Conservation (phyloP, 2,888 invertebrate species). For the Sphaerophoria taeniata region DNA sequence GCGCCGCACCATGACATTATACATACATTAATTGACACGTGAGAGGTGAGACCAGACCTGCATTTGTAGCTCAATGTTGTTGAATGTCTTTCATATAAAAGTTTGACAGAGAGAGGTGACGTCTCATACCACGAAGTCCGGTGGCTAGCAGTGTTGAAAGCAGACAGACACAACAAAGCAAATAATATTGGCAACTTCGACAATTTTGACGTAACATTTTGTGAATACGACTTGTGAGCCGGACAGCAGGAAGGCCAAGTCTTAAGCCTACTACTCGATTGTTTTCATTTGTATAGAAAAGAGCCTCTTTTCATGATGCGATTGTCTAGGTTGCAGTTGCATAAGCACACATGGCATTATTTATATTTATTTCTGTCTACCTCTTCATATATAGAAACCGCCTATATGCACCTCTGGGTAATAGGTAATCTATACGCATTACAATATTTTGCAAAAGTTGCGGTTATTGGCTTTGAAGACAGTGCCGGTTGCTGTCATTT, state of each 20-base stretch:
- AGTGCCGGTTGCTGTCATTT: neutral
- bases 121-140: no score
- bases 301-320: constrained; percentile 15
- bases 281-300: no score
- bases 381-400: neutral
- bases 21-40: constrained; percentile 54
- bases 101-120: no score
- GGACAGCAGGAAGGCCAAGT: no score
- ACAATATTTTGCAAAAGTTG: neutral
- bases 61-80: neutral
- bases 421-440: constrained; percentile 27
- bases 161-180: constrained; percentile 34
- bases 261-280: no score
- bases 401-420: constrained; percentile 14
- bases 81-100: neutral
- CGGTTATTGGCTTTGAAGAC: neutral
- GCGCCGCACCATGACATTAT: constrained; percentile 51
- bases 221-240: neutral
- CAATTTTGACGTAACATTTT: constrained; percentile 20
- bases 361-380: neutral
- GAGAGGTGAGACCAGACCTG: no score
- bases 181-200: constrained; percentile 32
- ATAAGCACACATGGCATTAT: neutral
- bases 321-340: constrained; percentile 25
- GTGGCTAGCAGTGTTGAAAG: neutral